Evolutionary conservation across 2,888 invertebrate genomes (phyloP), one percentile per base, ranked within the genome.

Genomic region (Monochamus alternatus): DNA sequence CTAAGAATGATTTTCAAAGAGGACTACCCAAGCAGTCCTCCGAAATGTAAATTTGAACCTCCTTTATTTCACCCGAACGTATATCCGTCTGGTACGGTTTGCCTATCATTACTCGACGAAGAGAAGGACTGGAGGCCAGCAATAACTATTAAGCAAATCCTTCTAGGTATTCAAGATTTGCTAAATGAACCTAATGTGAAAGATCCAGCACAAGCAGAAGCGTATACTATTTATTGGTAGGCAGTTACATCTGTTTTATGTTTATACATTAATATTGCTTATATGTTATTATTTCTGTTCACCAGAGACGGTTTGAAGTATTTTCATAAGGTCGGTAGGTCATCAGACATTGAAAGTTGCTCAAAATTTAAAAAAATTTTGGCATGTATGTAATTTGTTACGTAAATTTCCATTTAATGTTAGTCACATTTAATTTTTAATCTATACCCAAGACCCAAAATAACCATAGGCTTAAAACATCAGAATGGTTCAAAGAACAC

Each of bases 121-220:
- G 98, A 98, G 87, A 99, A 99, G 89, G 98, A 99, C 88, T 99
- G 98, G 98, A 94, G 98, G 86, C 98, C 99, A 5, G 98, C 99
- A 10, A 98, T 99, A 73, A 98, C 98, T 72, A 98, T 99, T 84
- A 99, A 98, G 92, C 99, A 99, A 90, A 98, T 99, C 83, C 91
- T 99, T 59, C 92, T 99, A 75, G 99, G 99, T 60, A 99, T 99
- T 83, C 98, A 98, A 90, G 99, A 99, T 90, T 91, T 99, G 78
- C 91, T 99, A 64, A 98, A 98, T 88, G 98, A 98, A 89, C 99
- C 99, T 22, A 99, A 99, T 89, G 96, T 98, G 55, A 98, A 98
- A 90, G 99, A 99, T 91, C 99, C 99, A 47, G 99, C 99, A 69
- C 99, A 99, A 90, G 99, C 99, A 22, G 99, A 99, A 90, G 99